Evolutionary conservation across 1,140 invertebrate species (phyloP), one percentile per base, ranked within the genome.

Genomic region (Panulirus ornatus): DNA sequence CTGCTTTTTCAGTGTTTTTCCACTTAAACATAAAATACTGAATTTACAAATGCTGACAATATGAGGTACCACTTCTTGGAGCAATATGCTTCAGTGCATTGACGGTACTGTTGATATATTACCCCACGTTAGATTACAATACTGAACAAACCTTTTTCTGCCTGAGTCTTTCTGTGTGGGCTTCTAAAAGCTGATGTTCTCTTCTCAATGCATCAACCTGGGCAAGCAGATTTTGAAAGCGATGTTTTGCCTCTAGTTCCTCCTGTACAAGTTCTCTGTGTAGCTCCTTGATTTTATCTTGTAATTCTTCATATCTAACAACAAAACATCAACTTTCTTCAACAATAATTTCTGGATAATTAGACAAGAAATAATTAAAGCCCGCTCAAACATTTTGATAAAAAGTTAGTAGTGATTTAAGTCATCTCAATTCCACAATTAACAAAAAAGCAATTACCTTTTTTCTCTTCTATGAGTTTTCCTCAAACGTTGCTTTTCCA

Each of bases 121-220:
- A n/a, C n/a, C n/a, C n/a, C n/a, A n/a, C n/a, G n/a, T n/a, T n/a
- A n/a, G n/a, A n/a, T n/a, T n/a, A n/a, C n/a, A n/a, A n/a, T n/a
- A n/a, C 34, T 38, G 27, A 16, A 34, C 19, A 14, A n/a, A 70
- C 82, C 40, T 84, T 84, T 42, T 38, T 84, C 27, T 70, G 58
- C 40, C 82, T 40, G 0, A 84, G 82, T 70, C 66, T 47, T 16
- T 84, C 82, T n/a, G 82, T 84, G 27, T 84, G 82, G 30, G 63
- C 54, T 36, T 58, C 82, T 36, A 84, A n/a, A 3, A 84, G 54
- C 16, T 84, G 19, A 42, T 84, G 82, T 84, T 84, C 82, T 38
- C 40, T 84, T 54, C 82, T 84, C 38, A 84, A 8, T 42, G 82
- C 27, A 27, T 84, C 63, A 27, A 84, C 82, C 47, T 66, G 58